These are phyloP conservation scores for Oreohelix idahoensis DNA, from an alignment of 1,140 invertebrate genomes.

Conservation along the genomic window DNA sequence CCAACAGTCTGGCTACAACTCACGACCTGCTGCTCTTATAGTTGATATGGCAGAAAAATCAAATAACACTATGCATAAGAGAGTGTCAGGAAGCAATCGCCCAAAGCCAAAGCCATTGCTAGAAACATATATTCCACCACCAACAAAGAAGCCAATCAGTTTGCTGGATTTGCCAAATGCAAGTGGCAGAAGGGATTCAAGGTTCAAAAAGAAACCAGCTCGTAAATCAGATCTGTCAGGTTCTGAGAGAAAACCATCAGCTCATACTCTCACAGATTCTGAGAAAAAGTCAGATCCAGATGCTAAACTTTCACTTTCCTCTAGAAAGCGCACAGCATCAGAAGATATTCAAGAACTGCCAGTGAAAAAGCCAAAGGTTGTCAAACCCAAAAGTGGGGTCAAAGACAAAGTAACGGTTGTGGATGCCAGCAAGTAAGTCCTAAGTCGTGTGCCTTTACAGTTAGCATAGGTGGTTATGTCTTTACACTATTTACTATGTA, in stretches of 20 bases:
- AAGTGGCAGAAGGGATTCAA: neutral
- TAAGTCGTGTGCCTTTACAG: too few species aligned
- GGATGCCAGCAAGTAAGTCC: neutral
- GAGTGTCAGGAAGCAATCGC: neutral
- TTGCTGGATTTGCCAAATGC: constrained; percentile 13
- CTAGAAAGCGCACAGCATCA: neutral
- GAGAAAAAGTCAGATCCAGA: neutral
- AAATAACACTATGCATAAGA: neutral
- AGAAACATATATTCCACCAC: constrained; percentile 5
- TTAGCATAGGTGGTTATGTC: too few species aligned
- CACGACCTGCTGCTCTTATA: constrained; percentile 16
- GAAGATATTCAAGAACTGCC: neutral
- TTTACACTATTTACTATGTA: too few species aligned
- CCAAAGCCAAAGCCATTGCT: constrained; percentile 19
- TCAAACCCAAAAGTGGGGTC: neutral
- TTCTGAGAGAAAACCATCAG: neutral
- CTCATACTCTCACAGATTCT: neutral
- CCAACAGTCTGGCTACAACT: neutral
- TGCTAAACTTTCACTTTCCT: neutral
- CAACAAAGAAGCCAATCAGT: constrained; percentile 14
- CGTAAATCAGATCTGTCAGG: neutral
- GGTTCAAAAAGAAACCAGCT: neutral
- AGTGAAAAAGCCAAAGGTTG: neutral
- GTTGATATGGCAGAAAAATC: constrained; percentile 6
- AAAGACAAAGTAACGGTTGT: neutral